Percentiles rank a stretch among this genome's conserved stretches.
Conservation (phyloP, 2,888 invertebrate genomes). For the Pandemis heparana region DNA sequence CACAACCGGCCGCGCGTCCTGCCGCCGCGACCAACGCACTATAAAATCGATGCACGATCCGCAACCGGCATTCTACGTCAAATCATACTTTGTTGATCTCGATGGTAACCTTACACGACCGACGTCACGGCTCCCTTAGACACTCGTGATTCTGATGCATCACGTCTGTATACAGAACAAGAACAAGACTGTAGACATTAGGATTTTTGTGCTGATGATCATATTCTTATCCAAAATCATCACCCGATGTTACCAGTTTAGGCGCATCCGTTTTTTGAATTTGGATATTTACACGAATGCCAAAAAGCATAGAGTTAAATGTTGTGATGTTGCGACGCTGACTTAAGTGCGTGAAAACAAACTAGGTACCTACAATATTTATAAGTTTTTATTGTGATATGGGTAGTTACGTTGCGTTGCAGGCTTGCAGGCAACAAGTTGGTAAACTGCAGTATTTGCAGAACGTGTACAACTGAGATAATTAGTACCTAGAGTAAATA, state of each 20-base stretch:
- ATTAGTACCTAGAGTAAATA: background rate
- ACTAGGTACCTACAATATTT: constrained; percentile 15
- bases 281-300: background rate
- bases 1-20: constrained; percentile 75
- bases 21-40: constrained; percentile 75
- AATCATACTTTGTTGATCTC: constrained; percentile 69
- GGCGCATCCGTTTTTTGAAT: constrained; percentile 24
- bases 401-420: background rate
- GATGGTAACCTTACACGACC: constrained; percentile 64
- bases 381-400: constrained; percentile 7
- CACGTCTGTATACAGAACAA: constrained; percentile 53
- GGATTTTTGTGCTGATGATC: constrained; percentile 53
- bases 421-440: constrained; percentile 15
- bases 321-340: constrained; percentile 34
- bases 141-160: constrained; percentile 68
- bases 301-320: constrained; percentile 17
- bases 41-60: constrained; percentile 84
- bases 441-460: background rate
- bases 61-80: constrained; percentile 73
- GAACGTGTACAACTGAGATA: background rate
- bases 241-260: constrained; percentile 34
- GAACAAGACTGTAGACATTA: constrained; percentile 52
- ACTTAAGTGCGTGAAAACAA: constrained; percentile 27
- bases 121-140: constrained; percentile 64
- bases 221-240: constrained; percentile 31